Evolutionary conservation across 2,113 vertebrate species (phyloP).

Genomic region (Microtus montanus): DNA sequence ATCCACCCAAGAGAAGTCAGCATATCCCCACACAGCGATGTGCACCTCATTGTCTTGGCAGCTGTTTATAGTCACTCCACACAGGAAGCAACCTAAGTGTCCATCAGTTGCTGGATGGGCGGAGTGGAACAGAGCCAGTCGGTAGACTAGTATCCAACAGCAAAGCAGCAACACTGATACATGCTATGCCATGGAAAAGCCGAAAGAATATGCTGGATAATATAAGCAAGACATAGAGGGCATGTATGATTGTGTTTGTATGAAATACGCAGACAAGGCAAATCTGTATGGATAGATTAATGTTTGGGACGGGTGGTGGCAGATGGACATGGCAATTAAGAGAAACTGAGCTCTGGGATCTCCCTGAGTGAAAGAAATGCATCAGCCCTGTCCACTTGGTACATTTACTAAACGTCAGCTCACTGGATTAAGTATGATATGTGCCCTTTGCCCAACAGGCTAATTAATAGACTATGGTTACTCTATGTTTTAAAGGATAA

Average conservation of each 20-base stretch:
- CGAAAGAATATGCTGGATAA: neutral
- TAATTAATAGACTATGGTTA: neutral
- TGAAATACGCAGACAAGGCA: neutral
- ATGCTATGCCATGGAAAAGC: neutral
- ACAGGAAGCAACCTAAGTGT: neutral
- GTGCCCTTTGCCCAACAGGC: neutral
- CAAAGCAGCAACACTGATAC: neutral
- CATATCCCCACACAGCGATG: neutral
- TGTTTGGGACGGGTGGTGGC: neutral
- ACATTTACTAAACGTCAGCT: neutral
- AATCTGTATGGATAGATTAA: neutral
- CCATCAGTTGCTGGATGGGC: neutral
- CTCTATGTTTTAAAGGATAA: neutral
- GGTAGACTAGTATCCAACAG: neutral
- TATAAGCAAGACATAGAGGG: neutral
- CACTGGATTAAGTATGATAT: neutral
- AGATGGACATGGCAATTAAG: neutral
- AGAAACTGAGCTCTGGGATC: neutral
- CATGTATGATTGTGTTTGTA: neutral
- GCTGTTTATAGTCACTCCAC: neutral
- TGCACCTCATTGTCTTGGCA: neutral
- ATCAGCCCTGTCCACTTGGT: neutral
- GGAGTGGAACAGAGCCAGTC: neutral
- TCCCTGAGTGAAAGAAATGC: neutral
- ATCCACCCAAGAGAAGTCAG: neutral